Conservation (phyloP, 2,888 invertebrate species). For the Pseudoips prasinana region DNA sequence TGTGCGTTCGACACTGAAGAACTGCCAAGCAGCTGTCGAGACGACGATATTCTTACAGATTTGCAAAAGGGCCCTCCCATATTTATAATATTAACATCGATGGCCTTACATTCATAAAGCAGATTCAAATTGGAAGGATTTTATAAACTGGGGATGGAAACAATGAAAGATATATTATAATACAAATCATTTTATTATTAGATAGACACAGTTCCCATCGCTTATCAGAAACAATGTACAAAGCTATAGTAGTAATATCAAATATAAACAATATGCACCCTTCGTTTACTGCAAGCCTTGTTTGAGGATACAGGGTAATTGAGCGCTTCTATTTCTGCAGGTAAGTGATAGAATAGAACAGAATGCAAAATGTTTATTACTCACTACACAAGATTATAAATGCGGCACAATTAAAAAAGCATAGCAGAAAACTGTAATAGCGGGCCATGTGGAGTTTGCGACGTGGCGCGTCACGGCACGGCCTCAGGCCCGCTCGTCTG, state of each 20-base stretch:
- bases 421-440: conserved; percentile 63
- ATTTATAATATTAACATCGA: too few species aligned
- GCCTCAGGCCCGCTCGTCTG: conserved; percentile 42
- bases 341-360: conserved; percentile 71
- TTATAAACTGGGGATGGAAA: not conserved
- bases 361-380: conserved; percentile 76
- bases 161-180: conserved; percentile 65
- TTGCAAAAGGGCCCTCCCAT: too few species aligned
- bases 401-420: conserved; percentile 75
- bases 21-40: too few species aligned
- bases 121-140: too few species aligned
- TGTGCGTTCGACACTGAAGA: too few species aligned
- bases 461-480: conserved; percentile 32
- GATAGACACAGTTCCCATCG: conserved; percentile 88
- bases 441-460: conserved; percentile 31
- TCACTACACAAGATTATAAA: conserved; percentile 76
- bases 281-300: conserved; percentile 81
- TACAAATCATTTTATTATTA: conserved; percentile 87
- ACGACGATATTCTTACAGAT: too few species aligned
- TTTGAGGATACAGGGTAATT: conserved; percentile 79
- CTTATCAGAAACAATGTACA: conserved; percentile 87
- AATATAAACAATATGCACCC: conserved; percentile 83
- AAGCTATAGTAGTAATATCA: conserved; percentile 85
- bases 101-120: too few species aligned
- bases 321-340: conserved; percentile 80